Evolutionary conservation across 2,113 vertebrate species (phyloP).

Genomic region (Psittacara wagleri): DNA sequence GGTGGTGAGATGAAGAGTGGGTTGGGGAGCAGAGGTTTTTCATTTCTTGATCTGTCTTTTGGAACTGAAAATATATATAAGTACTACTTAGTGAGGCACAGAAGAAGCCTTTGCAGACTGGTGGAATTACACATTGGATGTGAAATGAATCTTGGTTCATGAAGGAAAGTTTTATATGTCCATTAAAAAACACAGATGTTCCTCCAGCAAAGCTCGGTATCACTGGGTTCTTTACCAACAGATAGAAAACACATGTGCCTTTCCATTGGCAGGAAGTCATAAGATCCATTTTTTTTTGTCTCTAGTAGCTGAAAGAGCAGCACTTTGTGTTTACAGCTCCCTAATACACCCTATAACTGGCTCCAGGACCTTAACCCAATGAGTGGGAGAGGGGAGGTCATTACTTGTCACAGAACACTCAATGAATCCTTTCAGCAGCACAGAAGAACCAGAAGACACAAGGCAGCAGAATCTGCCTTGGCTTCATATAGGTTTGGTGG

Average conservation of each 20-base stretch:
- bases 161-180: conserved; percentile 31
- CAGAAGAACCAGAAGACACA: not conserved
- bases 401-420: not conserved
- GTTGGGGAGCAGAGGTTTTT: not conserved
- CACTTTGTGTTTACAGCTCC: conserved; percentile 14
- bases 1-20: not conserved
- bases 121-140: conserved; percentile 9
- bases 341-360: not conserved
- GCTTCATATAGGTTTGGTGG: not conserved
- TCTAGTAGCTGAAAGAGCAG: conserved; percentile 24
- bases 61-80: not conserved
- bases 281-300: not conserved
- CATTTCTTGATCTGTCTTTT: not conserved
- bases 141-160: not conserved
- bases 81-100: not conserved
- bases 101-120: conserved; percentile 26
- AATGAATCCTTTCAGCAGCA: not conserved
- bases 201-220: conserved; percentile 9
- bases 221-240: conserved; percentile 43
- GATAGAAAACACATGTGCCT: conserved; percentile 61
- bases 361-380: not conserved
- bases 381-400: not conserved
- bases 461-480: not conserved
- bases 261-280: conserved; percentile 28
- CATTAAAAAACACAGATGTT: conserved; percentile 27